phyloP scores from a whole-genome alignment of 2,797 vertebrate genomes.

The Sparidentex hasta region DNA sequence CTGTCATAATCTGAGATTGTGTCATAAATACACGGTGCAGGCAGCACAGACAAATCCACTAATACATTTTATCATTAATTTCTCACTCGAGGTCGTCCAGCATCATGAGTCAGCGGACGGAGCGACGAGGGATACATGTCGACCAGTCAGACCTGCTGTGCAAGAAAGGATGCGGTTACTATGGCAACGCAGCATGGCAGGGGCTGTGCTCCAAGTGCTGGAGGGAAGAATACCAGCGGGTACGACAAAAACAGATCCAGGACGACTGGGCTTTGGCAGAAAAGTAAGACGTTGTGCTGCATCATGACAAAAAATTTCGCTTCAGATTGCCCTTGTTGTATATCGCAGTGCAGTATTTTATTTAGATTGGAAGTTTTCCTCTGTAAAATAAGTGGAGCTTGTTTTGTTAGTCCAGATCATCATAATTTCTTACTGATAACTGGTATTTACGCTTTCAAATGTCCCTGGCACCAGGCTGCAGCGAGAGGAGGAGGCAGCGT shows the following conservation, averaged over 20 bases:
- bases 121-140: conserved; percentile 96
- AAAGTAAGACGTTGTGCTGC: conserved; percentile 84
- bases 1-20: not conserved
- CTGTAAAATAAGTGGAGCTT: not conserved
- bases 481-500: conserved; percentile 97
- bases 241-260: conserved; percentile 96
- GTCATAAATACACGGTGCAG: not conserved
- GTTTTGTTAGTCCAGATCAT: not conserved
- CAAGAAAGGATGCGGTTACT: conserved; percentile 99
- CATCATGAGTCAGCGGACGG: conserved; percentile 94
- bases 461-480: conserved; percentile 87
- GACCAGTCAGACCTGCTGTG: conserved; percentile 97
- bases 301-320: not conserved
- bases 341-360: not conserved
- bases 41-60: conserved; percentile 24
- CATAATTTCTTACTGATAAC: not conserved
- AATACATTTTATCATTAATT: conserved; percentile 12
- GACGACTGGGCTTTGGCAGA: conserved; percentile 98
- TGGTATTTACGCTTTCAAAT: not conserved
- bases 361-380: not conserved
- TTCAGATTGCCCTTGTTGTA: not conserved
- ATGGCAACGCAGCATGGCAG: conserved; percentile 96
- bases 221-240: conserved; percentile 97
- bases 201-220: conserved; percentile 99
- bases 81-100: conserved; percentile 64